Percentiles rank a stretch among this genome's conserved stretches.
phyloP scores from a whole-genome alignment of 2,113 vertebrate species.

The Pedionomus torquatus region DNA sequence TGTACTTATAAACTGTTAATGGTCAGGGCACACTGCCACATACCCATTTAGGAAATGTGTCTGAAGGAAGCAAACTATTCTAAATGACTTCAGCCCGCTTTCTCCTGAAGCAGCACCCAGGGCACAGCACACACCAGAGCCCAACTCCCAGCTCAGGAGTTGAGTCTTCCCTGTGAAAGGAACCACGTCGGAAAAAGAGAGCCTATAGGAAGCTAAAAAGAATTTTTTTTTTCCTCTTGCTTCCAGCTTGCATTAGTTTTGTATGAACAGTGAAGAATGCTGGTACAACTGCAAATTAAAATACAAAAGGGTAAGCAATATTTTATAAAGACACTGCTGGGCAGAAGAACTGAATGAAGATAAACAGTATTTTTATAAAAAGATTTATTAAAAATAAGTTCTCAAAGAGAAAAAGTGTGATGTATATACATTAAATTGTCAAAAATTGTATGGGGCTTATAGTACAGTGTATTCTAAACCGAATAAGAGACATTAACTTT shows the following conservation, averaged over 20 bases:
- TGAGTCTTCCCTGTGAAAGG: background rate
- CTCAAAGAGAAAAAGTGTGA: constrained; percentile 44
- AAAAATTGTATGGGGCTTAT: constrained; percentile 40
- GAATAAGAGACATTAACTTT: background rate
- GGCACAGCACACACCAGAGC: background rate
- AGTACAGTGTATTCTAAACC: constrained; percentile 25
- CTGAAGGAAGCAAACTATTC: background rate
- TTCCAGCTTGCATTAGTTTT: background rate
- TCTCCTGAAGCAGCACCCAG: background rate
- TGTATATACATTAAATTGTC: constrained; percentile 73
- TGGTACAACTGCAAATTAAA: background rate
- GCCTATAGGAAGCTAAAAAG: background rate
- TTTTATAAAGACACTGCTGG: background rate
- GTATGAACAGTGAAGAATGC: background rate
- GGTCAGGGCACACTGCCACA: background rate
- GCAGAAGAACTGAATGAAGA: background rate
- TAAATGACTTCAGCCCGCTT: background rate
- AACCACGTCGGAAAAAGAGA: background rate
- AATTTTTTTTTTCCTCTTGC: background rate
- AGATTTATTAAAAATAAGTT: constrained; percentile 82
- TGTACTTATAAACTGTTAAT: background rate
- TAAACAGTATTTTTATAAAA: constrained; percentile 61
- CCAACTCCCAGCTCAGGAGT: background rate
- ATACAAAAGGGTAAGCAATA: background rate
- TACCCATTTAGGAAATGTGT: background rate